Base-by-base conservation (phyloP, 92 coral and sea anemone genomes). In the Hydrozoanthus gracilis region DNA sequence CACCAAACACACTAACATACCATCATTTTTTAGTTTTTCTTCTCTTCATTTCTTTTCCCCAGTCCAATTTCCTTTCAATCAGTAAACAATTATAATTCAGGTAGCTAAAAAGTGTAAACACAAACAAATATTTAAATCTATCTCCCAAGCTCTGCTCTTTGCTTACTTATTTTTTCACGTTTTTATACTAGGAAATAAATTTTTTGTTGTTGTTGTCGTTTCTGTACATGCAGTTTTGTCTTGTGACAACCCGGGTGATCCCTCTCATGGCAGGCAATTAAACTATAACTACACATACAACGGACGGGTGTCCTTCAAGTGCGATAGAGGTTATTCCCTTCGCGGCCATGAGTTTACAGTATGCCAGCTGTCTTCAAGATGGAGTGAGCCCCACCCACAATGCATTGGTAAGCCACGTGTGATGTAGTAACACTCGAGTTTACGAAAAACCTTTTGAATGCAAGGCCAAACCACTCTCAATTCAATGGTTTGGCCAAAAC, bases 181-280 rank as follows among this genome's bases (percentile, higher is more conserved):
- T 62, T n/a, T 62, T 62, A 62, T 14, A 16, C 20, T 11, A 14
- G 68, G 68, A 62, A 6, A 3, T 35, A 68, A 27, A 20, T 68
- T 5, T 7, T 7, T 20, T 68, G 39, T 27, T 6, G 10, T 13
- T 56, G 62, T 58, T 16, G 17, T 62, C 17, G 60, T 56, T 46
- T 79, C 8, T 71, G 35, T 51, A 11, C 35, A 20, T 45, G 3
- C 82, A 94, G 98, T 92, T 35, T 90, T 90, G 50, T 89, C 88
- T 46, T 94, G 98, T 49, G 92, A 85, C 14, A 79, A 88, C 71
- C 98, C 95, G 0, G 90, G 83, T 5, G 44, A 64, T n/a, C 93
- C 93, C 39, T 64, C 64, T 51, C 71, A 88, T 79, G 91, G 93
- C 11, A 51, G 85, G 55, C 89, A 84, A 77, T 70, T 88, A 17